These are phyloP conservation scores for Coenobita brevimanus DNA, from an alignment of 1,140 invertebrate genomes.

Conservation along the genomic window DNA sequence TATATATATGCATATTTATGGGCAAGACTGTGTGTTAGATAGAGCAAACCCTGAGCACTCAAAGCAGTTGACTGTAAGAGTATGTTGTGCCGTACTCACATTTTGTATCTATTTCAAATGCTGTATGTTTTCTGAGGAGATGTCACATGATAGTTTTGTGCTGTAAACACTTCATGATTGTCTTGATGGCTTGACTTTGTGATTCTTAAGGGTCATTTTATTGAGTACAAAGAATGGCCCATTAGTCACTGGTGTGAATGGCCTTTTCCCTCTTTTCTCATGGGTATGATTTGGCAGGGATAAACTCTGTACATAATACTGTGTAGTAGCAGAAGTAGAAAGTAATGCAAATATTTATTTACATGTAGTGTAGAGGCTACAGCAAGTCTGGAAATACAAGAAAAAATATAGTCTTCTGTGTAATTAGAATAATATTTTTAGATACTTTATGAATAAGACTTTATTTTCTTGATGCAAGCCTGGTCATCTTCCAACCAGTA, in stretches of 20 bases:
- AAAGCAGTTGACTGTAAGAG: too few species aligned
- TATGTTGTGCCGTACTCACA: too few species aligned
- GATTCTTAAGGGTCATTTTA: conserved; percentile 41
- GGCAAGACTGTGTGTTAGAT: too few species aligned
- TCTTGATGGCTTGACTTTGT: conserved; percentile 13
- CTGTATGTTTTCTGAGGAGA: not conserved
- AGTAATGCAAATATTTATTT: conserved; percentile 60
- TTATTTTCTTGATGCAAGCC: conserved; percentile 57
- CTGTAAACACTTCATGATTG: not conserved
- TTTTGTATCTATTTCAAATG: too few species aligned
- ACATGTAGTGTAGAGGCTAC: conserved; percentile 55
- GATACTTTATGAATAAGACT: conserved; percentile 57
- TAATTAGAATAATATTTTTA: conserved; percentile 64
- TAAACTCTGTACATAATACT: conserved; percentile 56
- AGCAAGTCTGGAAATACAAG: conserved; percentile 53
- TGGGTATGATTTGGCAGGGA: conserved; percentile 64
- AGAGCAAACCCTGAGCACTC: too few species aligned
- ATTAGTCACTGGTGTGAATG: conserved; percentile 40
- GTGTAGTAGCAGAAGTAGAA: conserved; percentile 53
- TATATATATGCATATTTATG: conserved; percentile 14
- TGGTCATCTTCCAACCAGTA: conserved; percentile 47
- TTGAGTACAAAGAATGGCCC: conserved; percentile 26
- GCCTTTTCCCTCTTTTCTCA: conserved; percentile 48
- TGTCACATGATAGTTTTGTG: not conserved
- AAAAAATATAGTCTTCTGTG: conserved; percentile 61